Evolutionary conservation across 2,797 vertebrate species (phyloP), one percentile per base, ranked within the genome.

Genomic region (Podarcis siculus): DNA sequence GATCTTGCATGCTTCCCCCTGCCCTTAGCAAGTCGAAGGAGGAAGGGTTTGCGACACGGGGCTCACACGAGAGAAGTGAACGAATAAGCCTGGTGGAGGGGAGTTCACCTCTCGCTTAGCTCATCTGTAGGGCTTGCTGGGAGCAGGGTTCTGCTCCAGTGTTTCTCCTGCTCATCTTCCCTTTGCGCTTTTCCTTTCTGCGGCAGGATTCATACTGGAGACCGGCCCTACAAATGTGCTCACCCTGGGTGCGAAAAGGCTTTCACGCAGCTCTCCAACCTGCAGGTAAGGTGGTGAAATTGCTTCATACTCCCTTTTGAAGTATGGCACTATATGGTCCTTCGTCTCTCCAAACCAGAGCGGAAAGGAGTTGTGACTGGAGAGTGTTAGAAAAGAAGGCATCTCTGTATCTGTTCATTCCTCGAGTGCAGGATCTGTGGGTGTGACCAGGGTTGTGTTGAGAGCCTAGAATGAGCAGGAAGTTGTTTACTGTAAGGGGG

Each of bases 221-320:
- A 99, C 95, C 97, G 99, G 91, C 99, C 99, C 4, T 99, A 99
- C 95, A 99, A 98, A 96, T 99, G 99, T 76, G 95, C 95, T 93
- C 98, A 99, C 86, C 98, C 98, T 35, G 99, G 98, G 95, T 99
- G 99, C 94, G 99, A 99, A 96, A 99, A 99, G 93, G 98, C 98
- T 93, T 99, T 99, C 95, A 99, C 99, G 42, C 99, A 99, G 93
- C 98, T 99, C 86, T 99, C 99, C 91, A 99, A 99, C 95, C 97
- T 99, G 94, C 99, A 99, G 98, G 99, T 99, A 96, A 96, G 94
- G 79, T 12, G 19, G 71, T 79, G 64, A 17, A 39, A 49, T 89
- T 4, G 6, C 72, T 25, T 17, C 15, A 66, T 17, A 58, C 1
- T 64, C 19, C 3, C 15, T 42, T 85, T 30, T 2, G 1, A 76